Evolutionary conservation across 2,113 vertebrate species (phyloP).

Genomic region (Lophochroa leadbeateri): DNA sequence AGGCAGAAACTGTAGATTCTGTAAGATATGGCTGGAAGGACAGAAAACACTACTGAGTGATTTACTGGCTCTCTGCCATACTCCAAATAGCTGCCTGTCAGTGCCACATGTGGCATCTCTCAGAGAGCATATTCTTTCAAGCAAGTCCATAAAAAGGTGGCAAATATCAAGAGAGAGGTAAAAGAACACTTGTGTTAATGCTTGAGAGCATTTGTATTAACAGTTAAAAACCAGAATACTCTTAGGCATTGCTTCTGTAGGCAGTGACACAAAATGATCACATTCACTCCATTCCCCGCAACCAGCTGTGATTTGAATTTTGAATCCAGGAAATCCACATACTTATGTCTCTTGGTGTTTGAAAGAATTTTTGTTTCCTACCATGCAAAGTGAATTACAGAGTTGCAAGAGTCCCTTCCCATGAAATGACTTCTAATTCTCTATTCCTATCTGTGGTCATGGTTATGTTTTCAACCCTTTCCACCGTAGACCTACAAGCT

Average conservation of each 20-base stretch:
- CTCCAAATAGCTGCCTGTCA: slow-evolving; percentile 48
- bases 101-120: slow-evolving; percentile 15
- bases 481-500: neutral
- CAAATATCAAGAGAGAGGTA: neutral
- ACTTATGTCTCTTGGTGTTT: neutral
- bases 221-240: neutral
- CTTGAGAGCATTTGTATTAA: neutral
- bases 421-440: neutral
- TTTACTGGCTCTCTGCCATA: slow-evolving; percentile 46
- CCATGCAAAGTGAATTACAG: neutral
- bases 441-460: neutral
- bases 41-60: neutral
- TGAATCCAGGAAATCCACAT: neutral
- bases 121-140: slow-evolving; percentile 37
- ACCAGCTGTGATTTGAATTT: neutral
- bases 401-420: neutral
- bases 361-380: neutral
- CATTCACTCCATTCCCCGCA: neutral
- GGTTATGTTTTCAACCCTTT: neutral
- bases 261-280: neutral
- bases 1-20: neutral
- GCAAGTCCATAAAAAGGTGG: slow-evolving; percentile 5
- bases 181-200: neutral
- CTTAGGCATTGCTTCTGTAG: neutral
- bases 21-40: neutral